Evolutionary conservation across 2,888 invertebrate species (phyloP).

Genomic region (Mongoloraphidia duomilia): DNA sequence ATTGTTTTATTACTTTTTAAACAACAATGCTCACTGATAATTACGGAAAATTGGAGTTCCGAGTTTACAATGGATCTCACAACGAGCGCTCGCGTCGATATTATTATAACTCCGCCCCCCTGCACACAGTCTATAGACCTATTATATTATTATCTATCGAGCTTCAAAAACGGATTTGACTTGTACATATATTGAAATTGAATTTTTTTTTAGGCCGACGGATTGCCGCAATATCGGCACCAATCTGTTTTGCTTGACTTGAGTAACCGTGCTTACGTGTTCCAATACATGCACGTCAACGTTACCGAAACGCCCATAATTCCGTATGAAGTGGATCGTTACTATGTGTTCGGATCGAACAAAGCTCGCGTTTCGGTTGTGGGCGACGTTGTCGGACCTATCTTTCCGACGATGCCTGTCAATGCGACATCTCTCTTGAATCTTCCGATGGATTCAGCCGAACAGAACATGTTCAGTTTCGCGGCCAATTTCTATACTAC

Average conservation of each 20-base stretch:
- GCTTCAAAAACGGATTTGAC: no score
- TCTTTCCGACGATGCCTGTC: conserved; percentile 85
- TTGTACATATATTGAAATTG: no score
- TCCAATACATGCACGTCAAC: conserved; percentile 92
- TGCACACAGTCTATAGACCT: no score
- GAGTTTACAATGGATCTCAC: no score
- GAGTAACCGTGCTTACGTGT: conserved; percentile 78
- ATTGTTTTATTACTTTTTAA: no score
- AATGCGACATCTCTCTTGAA: conserved; percentile 69
- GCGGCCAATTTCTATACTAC: conserved; percentile 87
- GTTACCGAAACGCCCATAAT: conserved; percentile 87
- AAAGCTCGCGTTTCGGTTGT: conserved; percentile 67
- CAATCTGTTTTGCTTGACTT: conserved; percentile 84
- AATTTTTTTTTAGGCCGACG: conserved; percentile 52
- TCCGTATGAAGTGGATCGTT: conserved; percentile 78
- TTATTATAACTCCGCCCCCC: no score
- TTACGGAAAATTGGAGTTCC: no score
- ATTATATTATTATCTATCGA: no score
- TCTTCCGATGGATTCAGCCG: conserved; percentile 81
- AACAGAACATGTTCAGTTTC: conserved; percentile 94
- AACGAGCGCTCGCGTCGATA: no score
- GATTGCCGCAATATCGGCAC: conserved; percentile 81
- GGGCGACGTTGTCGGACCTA: conserved; percentile 85
- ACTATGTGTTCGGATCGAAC: conserved; percentile 91
- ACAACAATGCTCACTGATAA: no score